Conservation (phyloP, 2,888 invertebrate species). For the Cenopis cana region DNA sequence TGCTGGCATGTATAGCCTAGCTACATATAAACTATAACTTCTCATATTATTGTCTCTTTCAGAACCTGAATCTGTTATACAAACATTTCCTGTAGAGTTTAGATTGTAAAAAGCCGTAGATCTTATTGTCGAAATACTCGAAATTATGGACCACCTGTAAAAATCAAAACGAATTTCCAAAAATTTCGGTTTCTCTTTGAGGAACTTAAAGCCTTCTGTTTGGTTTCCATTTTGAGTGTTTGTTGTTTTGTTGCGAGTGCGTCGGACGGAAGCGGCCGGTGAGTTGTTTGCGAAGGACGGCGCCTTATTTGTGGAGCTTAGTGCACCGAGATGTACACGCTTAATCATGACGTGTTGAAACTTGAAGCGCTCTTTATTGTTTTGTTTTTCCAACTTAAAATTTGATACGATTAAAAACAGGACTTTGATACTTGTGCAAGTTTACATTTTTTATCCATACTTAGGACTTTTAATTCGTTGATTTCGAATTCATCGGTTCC, state of each 20-base stretch:
- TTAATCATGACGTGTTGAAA: constrained; percentile 17
- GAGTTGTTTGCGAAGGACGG: constrained; percentile 44
- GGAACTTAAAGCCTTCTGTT: constrained; percentile 19
- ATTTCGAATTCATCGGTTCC: too few species aligned
- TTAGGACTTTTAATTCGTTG: too few species aligned
- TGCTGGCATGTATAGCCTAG: neutral
- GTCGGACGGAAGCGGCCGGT: constrained; percentile 32
- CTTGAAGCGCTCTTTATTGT: neutral
- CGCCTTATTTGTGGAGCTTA: constrained; percentile 40
- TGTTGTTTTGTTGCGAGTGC: constrained; percentile 35
- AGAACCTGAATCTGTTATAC: too few species aligned
- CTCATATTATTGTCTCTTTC: neutral
- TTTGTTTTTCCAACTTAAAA: neutral
- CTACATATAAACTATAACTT: too few species aligned
- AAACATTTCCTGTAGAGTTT: too few species aligned
- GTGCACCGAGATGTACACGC: constrained; percentile 16
- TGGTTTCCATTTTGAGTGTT: constrained; percentile 14
- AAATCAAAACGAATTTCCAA: neutral
- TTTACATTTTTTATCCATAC: too few species aligned
- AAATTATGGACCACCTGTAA: neutral
- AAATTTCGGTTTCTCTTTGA: constrained; percentile 16
- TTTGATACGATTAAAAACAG: neutral
- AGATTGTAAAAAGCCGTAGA: too few species aligned
- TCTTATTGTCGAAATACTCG: neutral
- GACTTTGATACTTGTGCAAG: neutral